These are phyloP conservation scores for Ranitomeya variabilis DNA, from an alignment of 2,113 vertebrate species.

Conservation along the genomic window DNA sequence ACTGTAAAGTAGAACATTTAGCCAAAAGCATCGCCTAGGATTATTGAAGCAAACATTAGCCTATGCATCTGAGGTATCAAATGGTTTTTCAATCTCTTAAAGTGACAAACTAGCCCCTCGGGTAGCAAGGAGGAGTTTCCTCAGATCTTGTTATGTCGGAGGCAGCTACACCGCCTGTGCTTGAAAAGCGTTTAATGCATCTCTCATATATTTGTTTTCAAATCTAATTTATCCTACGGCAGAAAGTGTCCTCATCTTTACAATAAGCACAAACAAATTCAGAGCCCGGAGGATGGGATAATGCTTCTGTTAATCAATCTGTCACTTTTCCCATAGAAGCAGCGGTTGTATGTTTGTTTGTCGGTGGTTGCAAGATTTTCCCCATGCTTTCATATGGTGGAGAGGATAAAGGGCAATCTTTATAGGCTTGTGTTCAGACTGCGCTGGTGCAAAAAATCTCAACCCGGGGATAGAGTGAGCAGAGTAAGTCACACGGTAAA, in stretches of 20 bases:
- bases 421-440: no score
- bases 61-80: constrained; percentile 22
- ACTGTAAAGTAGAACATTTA: constrained; percentile 4
- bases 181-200: constrained; percentile 33
- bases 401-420: neutral
- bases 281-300: constrained; percentile 17
- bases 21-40: neutral
- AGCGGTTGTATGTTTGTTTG: constrained; percentile 2
- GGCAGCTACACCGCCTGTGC: constrained; percentile 22
- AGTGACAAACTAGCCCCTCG: constrained; percentile 19
- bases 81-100: constrained; percentile 49
- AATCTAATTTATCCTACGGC: constrained; percentile 41
- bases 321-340: constrained; percentile 34
- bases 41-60: constrained; percentile 36
- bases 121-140: constrained; percentile 17
- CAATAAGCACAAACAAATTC: constrained; percentile 32
- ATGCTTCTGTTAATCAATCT: constrained; percentile 48
- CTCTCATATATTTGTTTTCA: constrained; percentile 29
- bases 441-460: no score
- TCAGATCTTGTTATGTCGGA: neutral
- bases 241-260: constrained; percentile 47
- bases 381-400: constrained; percentile 2
- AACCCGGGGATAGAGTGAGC: no score
- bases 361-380: neutral
- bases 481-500: no score